Evolutionary conservation across 2,797 vertebrate species (phyloP), one percentile per base, ranked within the genome.

Genomic region (Hyperoplus immaculatus): DNA sequence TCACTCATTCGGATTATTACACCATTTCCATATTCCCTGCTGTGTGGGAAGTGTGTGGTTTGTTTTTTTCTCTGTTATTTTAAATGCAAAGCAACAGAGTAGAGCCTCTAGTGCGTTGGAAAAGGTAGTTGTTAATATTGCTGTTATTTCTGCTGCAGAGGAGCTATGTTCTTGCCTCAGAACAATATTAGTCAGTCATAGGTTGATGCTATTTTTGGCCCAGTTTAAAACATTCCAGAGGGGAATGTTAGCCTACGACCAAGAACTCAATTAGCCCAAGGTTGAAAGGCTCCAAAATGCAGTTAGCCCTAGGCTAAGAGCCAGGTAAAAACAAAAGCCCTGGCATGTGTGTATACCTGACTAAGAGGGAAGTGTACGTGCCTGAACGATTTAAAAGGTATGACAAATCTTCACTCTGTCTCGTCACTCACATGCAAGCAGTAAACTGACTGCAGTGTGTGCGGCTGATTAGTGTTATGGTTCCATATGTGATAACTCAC

Each of bases 211-310:
- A 77, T 53, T 59, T 80, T 72, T 71, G 69, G 78, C 88, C 87
- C 72, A 90, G 51, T 88, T 91, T 82, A 42, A 63, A 88, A 78
- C 72, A 63, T 69, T 69, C 87, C 47, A 51, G 53, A 69, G 87
- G 77, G 72, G 72, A 78, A 68, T 65, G 73, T 86, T 83, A 80
- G 86, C 88, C 51, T 43, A 16, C 55, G 73, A 88, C 87, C 87
- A 88, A 79, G 85, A 91, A 83, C 81, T 73, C 86, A 92, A 89
- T 92, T 92, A 90, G 76, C 70, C 56, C 0, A 68, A 80, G 74
- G 80, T 85, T 89, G 55, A 77, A 74, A 87, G 72, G 79, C 39
- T 81, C 39, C 39, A 36, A 87, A 85, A 83, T 77, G 65, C 63
- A 84, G 55, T 81, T 75, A 78, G 69, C 76, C 58, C 1, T 4